phyloP scores from a whole-genome alignment of 1,140 invertebrate species.

The Yoshiicerus persimilis region DNA sequence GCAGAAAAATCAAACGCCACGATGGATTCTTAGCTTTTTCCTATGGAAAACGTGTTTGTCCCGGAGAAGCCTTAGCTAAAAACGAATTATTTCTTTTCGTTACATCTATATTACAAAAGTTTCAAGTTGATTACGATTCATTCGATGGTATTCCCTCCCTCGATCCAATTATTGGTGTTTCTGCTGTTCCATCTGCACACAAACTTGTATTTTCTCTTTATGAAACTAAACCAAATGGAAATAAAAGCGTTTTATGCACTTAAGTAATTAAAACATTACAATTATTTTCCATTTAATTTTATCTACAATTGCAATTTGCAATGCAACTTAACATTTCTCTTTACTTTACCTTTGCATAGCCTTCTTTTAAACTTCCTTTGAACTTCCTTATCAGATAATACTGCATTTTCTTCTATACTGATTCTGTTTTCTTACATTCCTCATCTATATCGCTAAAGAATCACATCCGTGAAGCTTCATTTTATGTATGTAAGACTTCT shows the following conservation, averaged over 20 bases:
- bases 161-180: slow-evolving; percentile 30
- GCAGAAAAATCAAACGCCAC: neutral
- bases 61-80: neutral
- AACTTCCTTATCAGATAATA: neutral
- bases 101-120: slow-evolving; percentile 15
- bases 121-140: neutral
- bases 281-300: too few species aligned
- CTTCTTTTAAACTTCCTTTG: neutral
- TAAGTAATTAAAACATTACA: too few species aligned
- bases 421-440: neutral
- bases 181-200: slow-evolving; percentile 13
- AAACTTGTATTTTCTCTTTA: neutral
- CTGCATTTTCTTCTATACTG: neutral
- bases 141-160: neutral
- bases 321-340: too few species aligned
- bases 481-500: neutral
- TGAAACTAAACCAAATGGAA: neutral
- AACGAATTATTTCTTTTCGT: slow-evolving; percentile 26
- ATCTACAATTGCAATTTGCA: too few species aligned
- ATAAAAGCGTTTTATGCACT: too few species aligned
- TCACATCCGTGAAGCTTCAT: neutral
- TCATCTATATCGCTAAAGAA: neutral
- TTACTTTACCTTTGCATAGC: neutral
- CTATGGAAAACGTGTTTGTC: neutral
- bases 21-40: slow-evolving; percentile 17